Percentiles rank a stretch among this genome's conserved stretches.
Conservation (phyloP, 2,888 invertebrate species). For the Caenorhabditis sp. region DNA sequence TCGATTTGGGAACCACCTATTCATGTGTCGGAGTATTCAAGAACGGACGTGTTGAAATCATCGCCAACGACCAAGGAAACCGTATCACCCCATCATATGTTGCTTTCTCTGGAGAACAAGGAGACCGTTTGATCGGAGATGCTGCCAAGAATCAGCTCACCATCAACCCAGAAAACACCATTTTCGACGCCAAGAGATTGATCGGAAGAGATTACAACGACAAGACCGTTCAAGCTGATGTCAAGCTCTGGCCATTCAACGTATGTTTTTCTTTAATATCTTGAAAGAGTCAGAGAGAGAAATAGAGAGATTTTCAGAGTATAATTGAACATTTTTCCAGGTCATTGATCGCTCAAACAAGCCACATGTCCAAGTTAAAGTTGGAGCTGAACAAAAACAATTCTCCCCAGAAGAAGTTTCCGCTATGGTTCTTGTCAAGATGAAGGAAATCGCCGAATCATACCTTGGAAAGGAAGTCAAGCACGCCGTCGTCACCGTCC, state of each 20-base stretch:
- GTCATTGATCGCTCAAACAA: constrained; percentile 89
- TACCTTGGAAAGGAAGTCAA: constrained; percentile 79
- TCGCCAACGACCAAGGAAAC: constrained; percentile 71
- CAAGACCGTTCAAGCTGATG: constrained; percentile 87
- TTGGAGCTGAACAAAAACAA: constrained; percentile 82
- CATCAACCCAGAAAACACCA: constrained; percentile 97
- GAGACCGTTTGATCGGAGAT: constrained; percentile 80
- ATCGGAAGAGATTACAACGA: constrained; percentile 96
- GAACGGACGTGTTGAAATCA: constrained; percentile 73
- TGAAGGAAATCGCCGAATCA: constrained; percentile 71
- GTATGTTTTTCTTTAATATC: constrained; percentile 2
- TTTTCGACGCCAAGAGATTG: constrained; percentile 96
- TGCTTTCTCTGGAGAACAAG: constrained; percentile 67
- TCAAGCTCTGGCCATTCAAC: constrained; percentile 96
- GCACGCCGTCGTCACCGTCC: constrained; percentile 91
- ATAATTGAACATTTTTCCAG: constrained; percentile 9
- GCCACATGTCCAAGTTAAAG: constrained; percentile 88
- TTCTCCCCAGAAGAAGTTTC: constrained; percentile 99
- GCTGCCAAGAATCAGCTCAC: constrained; percentile 99
- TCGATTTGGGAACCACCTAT: constrained; percentile 72
- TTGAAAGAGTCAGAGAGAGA: too few species aligned
- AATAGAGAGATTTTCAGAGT: too few species aligned
- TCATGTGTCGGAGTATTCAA: constrained; percentile 73
- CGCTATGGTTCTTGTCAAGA: constrained; percentile 83
- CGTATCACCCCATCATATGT: constrained; percentile 71